A percentile compares a stretch with the other conserved stretches of the same genome.
These are phyloP conservation scores for Buphagus erythrorhynchus DNA, from an alignment of 2,797 vertebrate genomes.

Conservation along the genomic window DNA sequence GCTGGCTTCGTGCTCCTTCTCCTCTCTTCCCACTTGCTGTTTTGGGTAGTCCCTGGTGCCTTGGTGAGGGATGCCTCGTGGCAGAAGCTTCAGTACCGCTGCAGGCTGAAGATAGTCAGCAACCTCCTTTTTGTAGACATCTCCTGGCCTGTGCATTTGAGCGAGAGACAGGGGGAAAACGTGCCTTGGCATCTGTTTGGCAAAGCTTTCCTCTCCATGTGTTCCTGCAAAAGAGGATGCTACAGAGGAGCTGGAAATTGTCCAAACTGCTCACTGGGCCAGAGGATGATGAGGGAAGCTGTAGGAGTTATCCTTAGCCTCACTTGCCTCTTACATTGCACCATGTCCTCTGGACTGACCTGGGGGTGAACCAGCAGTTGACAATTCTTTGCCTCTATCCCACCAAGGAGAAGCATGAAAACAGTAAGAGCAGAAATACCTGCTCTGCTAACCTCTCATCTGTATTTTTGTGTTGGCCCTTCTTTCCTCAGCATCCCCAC, in stretches of 20 bases:
- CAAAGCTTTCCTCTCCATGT: constrained; percentile 43
- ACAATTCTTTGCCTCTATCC: background rate
- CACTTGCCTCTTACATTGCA: background rate
- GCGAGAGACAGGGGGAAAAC: constrained; percentile 79
- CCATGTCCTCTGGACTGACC: background rate
- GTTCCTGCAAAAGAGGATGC: constrained; percentile 62
- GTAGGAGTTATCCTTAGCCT: background rate
- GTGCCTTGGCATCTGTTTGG: constrained; percentile 60
- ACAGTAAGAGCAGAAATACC: background rate
- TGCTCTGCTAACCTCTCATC: background rate
- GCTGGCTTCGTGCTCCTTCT: constrained; percentile 64
- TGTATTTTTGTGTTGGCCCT: background rate
- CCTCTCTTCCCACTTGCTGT: constrained; percentile 53
- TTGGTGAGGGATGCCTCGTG: constrained; percentile 80
- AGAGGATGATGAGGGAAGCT: background rate
- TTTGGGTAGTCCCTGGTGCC: constrained; percentile 59
- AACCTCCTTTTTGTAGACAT: constrained; percentile 75
- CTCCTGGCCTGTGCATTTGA: constrained; percentile 72
- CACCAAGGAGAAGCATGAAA: background rate
- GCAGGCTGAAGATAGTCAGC: constrained; percentile 79
- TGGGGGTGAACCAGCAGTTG: background rate
- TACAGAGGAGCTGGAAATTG: background rate
- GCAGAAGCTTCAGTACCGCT: constrained; percentile 90
- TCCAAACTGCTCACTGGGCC: background rate
- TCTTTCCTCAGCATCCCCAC: background rate